These are phyloP conservation scores for Connochaetes taurinus DNA, from an alignment of 2,113 vertebrate genomes.

Conservation along the genomic window DNA sequence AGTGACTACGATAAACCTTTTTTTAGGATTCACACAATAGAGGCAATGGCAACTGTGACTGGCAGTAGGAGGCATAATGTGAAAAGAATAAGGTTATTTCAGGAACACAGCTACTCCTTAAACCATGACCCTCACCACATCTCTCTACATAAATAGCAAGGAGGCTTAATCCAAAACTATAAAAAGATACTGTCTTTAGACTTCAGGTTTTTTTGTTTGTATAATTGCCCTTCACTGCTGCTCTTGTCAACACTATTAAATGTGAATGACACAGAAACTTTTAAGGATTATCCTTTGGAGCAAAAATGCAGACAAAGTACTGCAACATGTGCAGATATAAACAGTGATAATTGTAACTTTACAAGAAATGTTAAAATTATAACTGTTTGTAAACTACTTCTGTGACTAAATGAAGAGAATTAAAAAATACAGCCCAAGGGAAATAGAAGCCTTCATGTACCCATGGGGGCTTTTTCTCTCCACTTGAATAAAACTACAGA, in stretches of 20 bases:
- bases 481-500: not conserved
- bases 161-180: conserved; percentile 51
- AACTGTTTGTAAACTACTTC: conserved; percentile 23
- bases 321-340: conserved; percentile 31
- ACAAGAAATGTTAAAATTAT: conserved; percentile 52
- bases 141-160: conserved; percentile 40
- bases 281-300: conserved; percentile 61
- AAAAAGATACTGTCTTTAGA: conserved; percentile 50
- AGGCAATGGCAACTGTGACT: not conserved
- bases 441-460: not conserved
- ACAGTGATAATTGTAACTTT: conserved; percentile 58
- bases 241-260: conserved; percentile 73
- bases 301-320: conserved; percentile 50
- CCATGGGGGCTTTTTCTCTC: not conserved
- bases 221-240: conserved; percentile 50
- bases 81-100: conserved; percentile 50
- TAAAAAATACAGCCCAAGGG: not conserved
- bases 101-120: conserved; percentile 29
- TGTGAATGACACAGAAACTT: conserved; percentile 61
- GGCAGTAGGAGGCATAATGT: not conserved
- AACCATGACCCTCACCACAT: conserved; percentile 20
- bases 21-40: conserved; percentile 48
- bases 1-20: not conserved
- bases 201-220: conserved; percentile 25
- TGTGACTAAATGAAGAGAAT: not conserved